A percentile compares a stretch with the other conserved stretches of the same genome.
Evolutionary conservation across 1,140 invertebrate species (phyloP).

Genomic region (Caenorhabditis latens): DNA sequence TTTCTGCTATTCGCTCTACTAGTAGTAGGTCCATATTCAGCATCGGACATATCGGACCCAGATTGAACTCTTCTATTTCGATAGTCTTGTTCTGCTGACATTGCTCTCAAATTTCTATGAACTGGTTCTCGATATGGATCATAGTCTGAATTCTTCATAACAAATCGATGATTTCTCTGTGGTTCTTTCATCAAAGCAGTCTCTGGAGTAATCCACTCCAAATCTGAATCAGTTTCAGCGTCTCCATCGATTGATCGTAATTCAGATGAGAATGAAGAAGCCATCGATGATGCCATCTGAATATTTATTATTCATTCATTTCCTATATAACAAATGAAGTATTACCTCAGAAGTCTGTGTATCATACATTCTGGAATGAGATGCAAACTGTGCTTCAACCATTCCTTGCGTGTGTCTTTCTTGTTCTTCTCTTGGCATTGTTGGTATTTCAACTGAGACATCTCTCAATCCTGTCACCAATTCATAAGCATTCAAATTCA

Average conservation of each 20-base stretch:
- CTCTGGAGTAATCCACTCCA: conserved; percentile 77
- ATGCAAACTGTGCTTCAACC: conserved; percentile 54
- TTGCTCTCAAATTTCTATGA: conserved; percentile 7
- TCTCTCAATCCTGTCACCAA: conserved; percentile 45
- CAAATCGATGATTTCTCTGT: conserved; percentile 46
- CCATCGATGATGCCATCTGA: conserved; percentile 72
- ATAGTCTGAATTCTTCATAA: conserved; percentile 59
- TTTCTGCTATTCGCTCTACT: conserved; percentile 29
- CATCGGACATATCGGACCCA: conserved; percentile 34
- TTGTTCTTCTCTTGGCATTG: conserved; percentile 55
- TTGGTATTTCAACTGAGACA: conserved; percentile 35
- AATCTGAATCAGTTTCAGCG: conserved; percentile 75
- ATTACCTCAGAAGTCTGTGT: conserved; percentile 47
- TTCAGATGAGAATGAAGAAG: conserved; percentile 77
- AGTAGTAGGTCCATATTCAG: conserved; percentile 27
- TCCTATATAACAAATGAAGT: neutral
- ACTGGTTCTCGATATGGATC: conserved; percentile 57
- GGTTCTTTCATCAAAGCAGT: conserved; percentile 68
- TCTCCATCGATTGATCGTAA: conserved; percentile 75
- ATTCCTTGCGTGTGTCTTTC: conserved; percentile 52
- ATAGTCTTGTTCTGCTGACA: conserved; percentile 50
- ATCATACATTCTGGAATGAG: conserved; percentile 46
- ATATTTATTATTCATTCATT: neutral
- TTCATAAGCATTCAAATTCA: conserved; percentile 70
- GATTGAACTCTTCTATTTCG: conserved; percentile 30